These are phyloP conservation scores for Chamaea fasciata DNA, from an alignment of 2,113 vertebrate genomes.

Conservation along the genomic window DNA sequence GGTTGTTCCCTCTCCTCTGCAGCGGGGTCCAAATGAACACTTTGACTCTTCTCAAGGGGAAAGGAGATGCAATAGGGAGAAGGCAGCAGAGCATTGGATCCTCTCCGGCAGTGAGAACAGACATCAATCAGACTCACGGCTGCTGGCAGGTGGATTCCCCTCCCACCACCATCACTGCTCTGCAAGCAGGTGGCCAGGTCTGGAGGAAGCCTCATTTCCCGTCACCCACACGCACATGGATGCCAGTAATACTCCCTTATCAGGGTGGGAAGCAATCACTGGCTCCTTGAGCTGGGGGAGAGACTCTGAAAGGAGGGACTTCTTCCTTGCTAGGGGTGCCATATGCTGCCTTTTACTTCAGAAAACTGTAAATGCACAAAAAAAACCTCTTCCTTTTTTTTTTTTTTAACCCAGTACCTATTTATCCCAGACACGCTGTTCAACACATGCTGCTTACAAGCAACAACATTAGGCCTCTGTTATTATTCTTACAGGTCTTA, in stretches of 20 bases:
- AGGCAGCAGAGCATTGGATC: not conserved
- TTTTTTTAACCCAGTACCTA: not conserved
- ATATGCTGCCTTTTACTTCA: slow-evolving; percentile 4
- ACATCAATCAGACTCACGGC: not conserved
- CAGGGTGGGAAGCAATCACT: not conserved
- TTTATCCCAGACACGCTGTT: not conserved
- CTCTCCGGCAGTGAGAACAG: not conserved
- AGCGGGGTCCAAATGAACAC: not conserved
- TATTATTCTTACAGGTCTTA: not conserved
- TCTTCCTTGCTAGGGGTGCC: not conserved
- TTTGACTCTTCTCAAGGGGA: not conserved
- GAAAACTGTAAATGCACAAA: not conserved
- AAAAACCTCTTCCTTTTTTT: not conserved
- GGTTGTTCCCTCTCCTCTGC: slow-evolving; percentile 3
- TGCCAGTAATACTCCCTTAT: not conserved
- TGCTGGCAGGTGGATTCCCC: not conserved
- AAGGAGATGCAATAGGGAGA: not conserved
- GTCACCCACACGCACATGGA: not conserved
- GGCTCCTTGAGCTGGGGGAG: not conserved
- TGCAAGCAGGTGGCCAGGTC: slow-evolving; percentile 17
- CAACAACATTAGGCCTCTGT: not conserved
- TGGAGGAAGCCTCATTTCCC: slow-evolving; percentile 22
- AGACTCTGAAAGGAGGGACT: not conserved
- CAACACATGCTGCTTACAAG: not conserved
- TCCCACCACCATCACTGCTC: not conserved